phyloP scores from a whole-genome alignment of 2,888 invertebrate genomes.

The Scaptomyza tumidula region DNA sequence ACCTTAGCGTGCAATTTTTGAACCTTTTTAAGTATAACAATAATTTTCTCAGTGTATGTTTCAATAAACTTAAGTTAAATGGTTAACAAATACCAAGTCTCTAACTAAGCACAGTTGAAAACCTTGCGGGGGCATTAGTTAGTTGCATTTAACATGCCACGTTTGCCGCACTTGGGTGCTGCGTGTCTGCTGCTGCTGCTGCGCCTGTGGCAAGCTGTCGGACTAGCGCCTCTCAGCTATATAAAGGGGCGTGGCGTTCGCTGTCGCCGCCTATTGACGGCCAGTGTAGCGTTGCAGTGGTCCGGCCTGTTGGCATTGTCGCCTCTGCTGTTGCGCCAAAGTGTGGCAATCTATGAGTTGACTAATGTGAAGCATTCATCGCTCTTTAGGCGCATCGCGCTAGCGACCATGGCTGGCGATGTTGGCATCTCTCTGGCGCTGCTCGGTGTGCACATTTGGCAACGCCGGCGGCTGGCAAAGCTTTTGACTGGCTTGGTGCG shows the following conservation, averaged over 20 bases:
- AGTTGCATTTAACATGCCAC: constrained; percentile 64
- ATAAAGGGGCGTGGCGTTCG: constrained; percentile 22
- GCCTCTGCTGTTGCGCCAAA: constrained; percentile 60
- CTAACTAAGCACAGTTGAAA: background rate
- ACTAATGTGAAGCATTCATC: constrained; percentile 66
- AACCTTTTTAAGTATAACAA: too few species aligned
- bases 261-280: constrained; percentile 36
- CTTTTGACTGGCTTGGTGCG: constrained; percentile 43
- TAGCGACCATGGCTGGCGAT: constrained; percentile 62
- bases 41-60: background rate
- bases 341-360: constrained; percentile 54
- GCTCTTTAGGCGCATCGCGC: constrained; percentile 59
- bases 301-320: constrained; percentile 47
- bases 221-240: constrained; percentile 66
- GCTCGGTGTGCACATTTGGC: constrained; percentile 49
- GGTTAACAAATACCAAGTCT: constrained; percentile 1
- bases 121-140: background rate
- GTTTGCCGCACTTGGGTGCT: constrained; percentile 62
- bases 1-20: background rate
- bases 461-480: constrained; percentile 43
- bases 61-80: constrained; percentile 11
- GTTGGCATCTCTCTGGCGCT: constrained; percentile 59
- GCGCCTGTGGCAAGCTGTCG: constrained; percentile 63
- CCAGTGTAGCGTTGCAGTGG: constrained; percentile 41
- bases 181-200: constrained; percentile 58